Conservation (phyloP, 37 sponge, comb jelly and placozoan genomes). For the Agelas oroides region DNA sequence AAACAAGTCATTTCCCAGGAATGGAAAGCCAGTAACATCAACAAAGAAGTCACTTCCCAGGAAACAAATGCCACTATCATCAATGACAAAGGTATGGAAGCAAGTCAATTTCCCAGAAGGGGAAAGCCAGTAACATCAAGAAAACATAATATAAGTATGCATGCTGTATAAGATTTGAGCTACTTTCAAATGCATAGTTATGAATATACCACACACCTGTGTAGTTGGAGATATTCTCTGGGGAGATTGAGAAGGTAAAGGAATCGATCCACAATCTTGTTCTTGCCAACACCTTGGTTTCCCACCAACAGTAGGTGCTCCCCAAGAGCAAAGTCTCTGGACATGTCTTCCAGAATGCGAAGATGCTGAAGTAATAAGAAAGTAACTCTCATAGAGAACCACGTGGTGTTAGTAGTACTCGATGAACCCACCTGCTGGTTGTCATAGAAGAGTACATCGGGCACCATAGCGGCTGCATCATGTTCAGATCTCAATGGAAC, state of each 20-base stretch:
- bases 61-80: too few relatives aligned
- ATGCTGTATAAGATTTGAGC: too few relatives aligned
- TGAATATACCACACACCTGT: slow-evolving; percentile 79
- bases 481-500: slow-evolving; percentile 27
- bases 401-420: too few relatives aligned
- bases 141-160: too few relatives aligned
- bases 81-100: too few relatives aligned
- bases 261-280: slow-evolving; percentile 90
- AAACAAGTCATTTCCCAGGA: slow-evolving; percentile 95
- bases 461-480: slow-evolving; percentile 71
- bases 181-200: too few relatives aligned
- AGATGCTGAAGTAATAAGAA: slow-evolving; percentile 60
- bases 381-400: neutral
- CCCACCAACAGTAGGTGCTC: slow-evolving; percentile 92
- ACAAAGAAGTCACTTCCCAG: too few relatives aligned
- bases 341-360: slow-evolving; percentile 79
- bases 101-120: too few relatives aligned
- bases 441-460: slow-evolving; percentile 84
- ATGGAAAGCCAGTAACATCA: slow-evolving; percentile 97
- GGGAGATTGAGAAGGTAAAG: slow-evolving; percentile 83
- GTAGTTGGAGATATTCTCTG: slow-evolving; percentile 92
- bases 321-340: slow-evolving; percentile 70
- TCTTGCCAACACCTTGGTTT: slow-evolving; percentile 97
- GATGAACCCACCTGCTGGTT: slow-evolving; percentile 81
- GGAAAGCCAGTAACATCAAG: too few relatives aligned